Evolutionary conservation across 2,113 vertebrate species (phyloP), one percentile per base, ranked within the genome.

Genomic region (Lasiurus borealis): DNA sequence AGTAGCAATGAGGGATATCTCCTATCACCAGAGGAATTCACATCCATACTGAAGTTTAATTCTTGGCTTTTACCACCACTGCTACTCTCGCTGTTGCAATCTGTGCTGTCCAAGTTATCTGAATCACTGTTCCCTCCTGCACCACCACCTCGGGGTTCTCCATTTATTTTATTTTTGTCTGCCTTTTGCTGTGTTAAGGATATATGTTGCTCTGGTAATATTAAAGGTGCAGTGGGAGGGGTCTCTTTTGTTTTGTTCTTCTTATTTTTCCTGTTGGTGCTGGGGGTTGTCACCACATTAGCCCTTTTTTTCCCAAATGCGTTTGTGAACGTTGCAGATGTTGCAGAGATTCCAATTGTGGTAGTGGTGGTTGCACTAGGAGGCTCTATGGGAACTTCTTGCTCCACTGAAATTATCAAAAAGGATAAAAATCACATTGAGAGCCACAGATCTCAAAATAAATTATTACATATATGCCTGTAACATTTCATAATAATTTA

Each of bases 291-390:
- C 95, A 99, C 99, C 96, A 99, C 99, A 36, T 98, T 99, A 89
- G 99, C 99, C 94, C 99, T 98, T 98, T 99, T 99, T 98, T 99
- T 99, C 88, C 99, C 99, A 97, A 99, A 99, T 75, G 98, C 99
- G 97, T 99, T 99, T 96, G 99, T 99, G 98, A 99, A 99, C 93
- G 99, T 99, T 97, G 99, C 94, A 97, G 99, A 99, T 96, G 99
- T 99, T 77, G 99, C 99, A 95, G 99, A 99, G 96, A 99, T 99
- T 87, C 99, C 99, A 94, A 99, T 99, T 95, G 99, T 99, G 95
- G 99, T 99, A 95, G 99, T 99, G 90, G 99, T 99, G 71, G 99
- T 99, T 96, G 99, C 99, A 97, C 99, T 99, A 13, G 99, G 99
- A 97, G 99, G 99, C 97, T 99, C 99, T 93, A 99, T 99, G 44